A percentile compares a stretch with the other conserved stretches of the same genome.
These are phyloP conservation scores for Labroides dimidiatus DNA, from an alignment of 2,797 vertebrate species.

Conservation along the genomic window DNA sequence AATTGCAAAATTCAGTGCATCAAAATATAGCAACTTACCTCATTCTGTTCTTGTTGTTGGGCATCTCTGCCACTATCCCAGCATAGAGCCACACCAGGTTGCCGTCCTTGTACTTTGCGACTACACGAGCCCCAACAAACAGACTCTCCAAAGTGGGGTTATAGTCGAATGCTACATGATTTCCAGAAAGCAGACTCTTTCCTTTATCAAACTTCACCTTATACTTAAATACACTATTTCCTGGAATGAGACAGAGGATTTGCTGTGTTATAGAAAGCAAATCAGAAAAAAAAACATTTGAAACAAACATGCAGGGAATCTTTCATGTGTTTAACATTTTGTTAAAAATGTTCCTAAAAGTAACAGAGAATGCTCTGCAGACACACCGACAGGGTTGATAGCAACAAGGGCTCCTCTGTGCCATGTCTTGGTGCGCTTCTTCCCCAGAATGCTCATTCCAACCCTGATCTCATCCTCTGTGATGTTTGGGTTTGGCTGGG, in stretches of 20 bases:
- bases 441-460: constrained; percentile 94
- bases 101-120: constrained; percentile 97
- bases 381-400: constrained; percentile 88
- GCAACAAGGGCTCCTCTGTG: constrained; percentile 93
- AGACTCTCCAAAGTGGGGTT: constrained; percentile 91
- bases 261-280: not conserved
- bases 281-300: not conserved
- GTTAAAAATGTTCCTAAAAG: not conserved
- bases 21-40: constrained; percentile 80
- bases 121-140: constrained; percentile 94
- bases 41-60: constrained; percentile 95
- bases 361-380: not conserved
- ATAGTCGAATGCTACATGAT: constrained; percentile 96
- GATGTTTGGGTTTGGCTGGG: constrained; percentile 83
- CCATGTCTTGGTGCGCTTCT: constrained; percentile 98
- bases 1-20: no score
- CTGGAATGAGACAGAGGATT: constrained; percentile 70
- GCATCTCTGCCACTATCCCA: constrained; percentile 97
- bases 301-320: not conserved
- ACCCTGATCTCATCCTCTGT: constrained; percentile 90
- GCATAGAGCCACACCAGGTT: constrained; percentile 97
- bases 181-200: constrained; percentile 97
- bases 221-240: constrained; percentile 88
- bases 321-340: not conserved
- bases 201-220: constrained; percentile 99